These are phyloP conservation scores for Limnephilus rhombicus DNA, from an alignment of 2,888 invertebrate species.

Conservation along the genomic window DNA sequence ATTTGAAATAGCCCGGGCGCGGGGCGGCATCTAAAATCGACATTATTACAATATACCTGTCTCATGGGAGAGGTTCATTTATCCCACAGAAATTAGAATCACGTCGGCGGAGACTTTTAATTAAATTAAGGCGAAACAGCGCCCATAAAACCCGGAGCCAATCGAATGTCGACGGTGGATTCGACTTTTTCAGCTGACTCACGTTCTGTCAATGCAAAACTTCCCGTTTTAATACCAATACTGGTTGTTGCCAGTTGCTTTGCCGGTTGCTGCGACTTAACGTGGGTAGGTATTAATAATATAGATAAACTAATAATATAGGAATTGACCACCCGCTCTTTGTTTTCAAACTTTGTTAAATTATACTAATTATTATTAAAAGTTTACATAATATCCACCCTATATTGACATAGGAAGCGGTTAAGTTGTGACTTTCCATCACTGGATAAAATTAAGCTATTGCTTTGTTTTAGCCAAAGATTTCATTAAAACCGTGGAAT, in stretches of 20 bases:
- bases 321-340: no score
- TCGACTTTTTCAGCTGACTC: conserved; percentile 35
- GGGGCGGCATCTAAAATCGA: not conserved
- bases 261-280: no score
- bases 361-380: no score
- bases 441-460: no score
- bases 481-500: no score
- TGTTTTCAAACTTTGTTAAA: no score
- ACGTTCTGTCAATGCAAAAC: conserved; percentile 44
- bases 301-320: no score
- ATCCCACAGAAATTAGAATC: conserved; percentile 51
- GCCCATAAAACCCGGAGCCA: conserved; percentile 45
- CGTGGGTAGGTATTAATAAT: no score
- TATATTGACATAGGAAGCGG: no score
- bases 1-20: not conserved
- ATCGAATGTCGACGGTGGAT: conserved; percentile 9
- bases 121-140: conserved; percentile 54
- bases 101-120: conserved; percentile 39
- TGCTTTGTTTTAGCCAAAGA: no score
- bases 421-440: no score
- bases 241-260: not conserved
- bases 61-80: conserved; percentile 18
- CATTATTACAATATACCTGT: not conserved
- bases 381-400: no score
- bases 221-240: conserved; percentile 22